Evolutionary conservation across 2,113 vertebrate species (phyloP).

Genomic region (Platysteira castanea): DNA sequence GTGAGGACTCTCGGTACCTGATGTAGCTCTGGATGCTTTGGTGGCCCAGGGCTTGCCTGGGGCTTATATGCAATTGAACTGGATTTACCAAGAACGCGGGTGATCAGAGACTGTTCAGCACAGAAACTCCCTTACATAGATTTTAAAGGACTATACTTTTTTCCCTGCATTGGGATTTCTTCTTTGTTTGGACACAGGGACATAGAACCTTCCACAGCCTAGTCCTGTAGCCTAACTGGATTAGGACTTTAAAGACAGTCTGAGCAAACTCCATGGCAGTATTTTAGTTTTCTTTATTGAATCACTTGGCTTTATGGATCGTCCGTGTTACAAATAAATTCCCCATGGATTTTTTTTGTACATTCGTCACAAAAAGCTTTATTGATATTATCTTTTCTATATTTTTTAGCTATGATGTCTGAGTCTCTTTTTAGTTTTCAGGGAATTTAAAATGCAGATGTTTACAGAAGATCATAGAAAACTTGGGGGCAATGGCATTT

Average conservation of each 20-base stretch:
- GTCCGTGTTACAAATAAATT: neutral
- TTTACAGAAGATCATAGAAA: neutral
- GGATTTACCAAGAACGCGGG: neutral
- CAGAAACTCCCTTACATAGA: neutral
- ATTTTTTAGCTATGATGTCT: neutral
- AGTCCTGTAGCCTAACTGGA: neutral
- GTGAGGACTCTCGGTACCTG: neutral
- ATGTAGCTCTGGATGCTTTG: neutral
- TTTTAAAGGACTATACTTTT: neutral
- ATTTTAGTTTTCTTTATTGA: neutral
- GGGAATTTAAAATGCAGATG: neutral
- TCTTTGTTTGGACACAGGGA: neutral
- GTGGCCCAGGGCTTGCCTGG: neutral
- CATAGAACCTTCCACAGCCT: neutral
- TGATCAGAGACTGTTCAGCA: neutral
- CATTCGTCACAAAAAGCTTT: neutral
- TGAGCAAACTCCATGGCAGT: neutral
- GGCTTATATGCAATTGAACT: neutral
- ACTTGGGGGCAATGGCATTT: neutral
- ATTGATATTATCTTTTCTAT: neutral
- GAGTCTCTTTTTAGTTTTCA: neutral
- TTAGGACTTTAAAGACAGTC: neutral
- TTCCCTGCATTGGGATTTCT: neutral
- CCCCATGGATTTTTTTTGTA: neutral
- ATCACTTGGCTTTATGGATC: neutral